Conservation (phyloP, 2,113 vertebrate species). For the Equus quagga region DNA sequence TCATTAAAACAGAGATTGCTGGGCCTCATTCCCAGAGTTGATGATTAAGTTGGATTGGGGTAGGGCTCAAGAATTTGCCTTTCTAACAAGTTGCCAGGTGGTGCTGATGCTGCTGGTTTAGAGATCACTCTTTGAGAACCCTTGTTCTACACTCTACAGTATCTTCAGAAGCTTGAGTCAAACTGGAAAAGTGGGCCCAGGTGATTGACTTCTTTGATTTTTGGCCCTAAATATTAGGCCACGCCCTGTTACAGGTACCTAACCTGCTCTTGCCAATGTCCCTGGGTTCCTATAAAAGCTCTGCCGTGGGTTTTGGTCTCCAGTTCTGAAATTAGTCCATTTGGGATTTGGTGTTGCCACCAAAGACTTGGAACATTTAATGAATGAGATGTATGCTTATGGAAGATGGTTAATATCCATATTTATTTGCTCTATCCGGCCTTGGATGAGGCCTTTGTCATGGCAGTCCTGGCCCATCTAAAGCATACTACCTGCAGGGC, state of each 20-base stretch:
- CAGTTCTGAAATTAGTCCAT: not conserved
- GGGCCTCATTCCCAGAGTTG: not conserved
- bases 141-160: not conserved
- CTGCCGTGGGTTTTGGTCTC: not conserved
- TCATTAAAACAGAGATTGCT: not conserved
- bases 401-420: not conserved
- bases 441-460: not conserved
- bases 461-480: not conserved
- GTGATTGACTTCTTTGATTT: not conserved
- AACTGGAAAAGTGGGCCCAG: not conserved
- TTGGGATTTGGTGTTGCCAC: not conserved
- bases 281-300: not conserved
- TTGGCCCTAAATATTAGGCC: not conserved
- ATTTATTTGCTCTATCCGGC: not conserved
- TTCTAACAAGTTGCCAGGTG: not conserved
- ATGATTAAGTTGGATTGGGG: not conserved
- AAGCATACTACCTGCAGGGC: not conserved
- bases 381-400: not conserved
- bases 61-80: not conserved
- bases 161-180: constrained; percentile 1
- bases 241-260: not conserved
- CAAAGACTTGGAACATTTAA: not conserved
- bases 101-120: not conserved
- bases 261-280: not conserved
- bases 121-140: not conserved